These are phyloP conservation scores for Catharus fuscescens DNA, from an alignment of 2,113 vertebrate genomes.

Conservation along the genomic window DNA sequence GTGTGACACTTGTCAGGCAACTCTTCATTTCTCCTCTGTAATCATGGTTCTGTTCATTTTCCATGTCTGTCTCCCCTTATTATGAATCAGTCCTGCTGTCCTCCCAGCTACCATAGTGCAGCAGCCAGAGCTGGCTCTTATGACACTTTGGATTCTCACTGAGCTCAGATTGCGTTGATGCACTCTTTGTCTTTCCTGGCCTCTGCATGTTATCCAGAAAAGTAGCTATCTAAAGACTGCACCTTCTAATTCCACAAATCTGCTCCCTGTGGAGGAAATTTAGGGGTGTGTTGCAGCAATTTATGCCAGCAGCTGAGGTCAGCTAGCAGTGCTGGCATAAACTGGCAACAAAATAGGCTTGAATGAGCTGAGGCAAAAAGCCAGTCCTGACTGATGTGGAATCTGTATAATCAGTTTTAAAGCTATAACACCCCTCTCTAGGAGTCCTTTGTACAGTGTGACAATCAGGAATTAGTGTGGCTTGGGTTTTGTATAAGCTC, in stretches of 20 bases:
- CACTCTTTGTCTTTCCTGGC: background rate
- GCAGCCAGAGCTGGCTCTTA: background rate
- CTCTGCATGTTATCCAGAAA: background rate
- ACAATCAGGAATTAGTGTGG: background rate
- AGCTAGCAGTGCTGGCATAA: background rate
- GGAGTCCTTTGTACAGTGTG: background rate
- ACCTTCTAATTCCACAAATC: constrained; percentile 25
- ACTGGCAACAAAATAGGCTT: background rate
- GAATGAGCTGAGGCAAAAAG: background rate
- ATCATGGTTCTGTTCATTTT: background rate
- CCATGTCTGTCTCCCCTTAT: background rate
- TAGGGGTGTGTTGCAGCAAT: background rate
- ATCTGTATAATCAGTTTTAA: background rate
- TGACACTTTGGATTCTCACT: background rate
- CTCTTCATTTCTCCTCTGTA: background rate
- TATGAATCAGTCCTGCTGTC: background rate
- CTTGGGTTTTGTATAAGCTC: background rate
- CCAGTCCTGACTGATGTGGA: background rate
- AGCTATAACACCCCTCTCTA: background rate
- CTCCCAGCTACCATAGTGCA: background rate
- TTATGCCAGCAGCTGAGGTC: background rate
- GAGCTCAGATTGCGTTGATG: background rate
- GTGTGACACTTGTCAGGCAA: background rate
- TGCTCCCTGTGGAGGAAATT: constrained; percentile 9
- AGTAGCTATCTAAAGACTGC: background rate